A percentile compares a stretch with the other conserved stretches of the same genome.
These are phyloP conservation scores for Nymphalis polychloros DNA, from an alignment of 2,888 invertebrate genomes.

Conservation along the genomic window DNA sequence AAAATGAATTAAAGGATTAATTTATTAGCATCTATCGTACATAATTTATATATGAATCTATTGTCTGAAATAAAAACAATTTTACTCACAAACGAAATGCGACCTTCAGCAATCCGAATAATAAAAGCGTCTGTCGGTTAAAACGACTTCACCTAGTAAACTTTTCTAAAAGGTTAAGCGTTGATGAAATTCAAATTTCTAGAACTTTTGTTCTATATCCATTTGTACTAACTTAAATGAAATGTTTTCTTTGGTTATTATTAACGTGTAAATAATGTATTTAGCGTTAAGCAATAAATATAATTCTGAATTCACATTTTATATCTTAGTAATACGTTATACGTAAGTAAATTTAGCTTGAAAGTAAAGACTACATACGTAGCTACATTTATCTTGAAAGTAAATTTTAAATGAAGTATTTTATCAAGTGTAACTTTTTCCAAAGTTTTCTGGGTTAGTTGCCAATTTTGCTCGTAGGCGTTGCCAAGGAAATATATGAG, in stretches of 20 bases:
- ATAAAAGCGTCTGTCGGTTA: neutral
- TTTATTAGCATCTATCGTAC: too few relatives aligned
- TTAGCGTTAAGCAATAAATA: too few relatives aligned
- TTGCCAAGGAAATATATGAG: neutral
- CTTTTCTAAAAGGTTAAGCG: neutral
- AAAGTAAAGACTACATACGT: too few relatives aligned
- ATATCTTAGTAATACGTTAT: too few relatives aligned
- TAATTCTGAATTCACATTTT: too few relatives aligned
- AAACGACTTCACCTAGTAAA: neutral
- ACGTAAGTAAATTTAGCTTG: too few relatives aligned
- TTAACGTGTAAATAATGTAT: too few relatives aligned
- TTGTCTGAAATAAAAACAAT: neutral
- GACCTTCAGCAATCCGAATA: neutral
- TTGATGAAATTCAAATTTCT: neutral
- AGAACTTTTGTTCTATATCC: neutral
- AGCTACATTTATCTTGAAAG: neutral
- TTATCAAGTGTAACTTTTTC: neutral
- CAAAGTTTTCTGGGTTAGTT: neutral
- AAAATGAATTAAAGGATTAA: too few relatives aligned
- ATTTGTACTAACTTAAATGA: too few relatives aligned
- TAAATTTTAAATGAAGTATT: neutral
- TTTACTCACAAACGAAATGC: neutral
- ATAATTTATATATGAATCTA: neutral
- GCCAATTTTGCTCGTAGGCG: neutral
- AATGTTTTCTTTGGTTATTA: too few relatives aligned